Conservation (phyloP, 2,113 vertebrate genomes). For the Kryptolebias marmoratus region DNA sequence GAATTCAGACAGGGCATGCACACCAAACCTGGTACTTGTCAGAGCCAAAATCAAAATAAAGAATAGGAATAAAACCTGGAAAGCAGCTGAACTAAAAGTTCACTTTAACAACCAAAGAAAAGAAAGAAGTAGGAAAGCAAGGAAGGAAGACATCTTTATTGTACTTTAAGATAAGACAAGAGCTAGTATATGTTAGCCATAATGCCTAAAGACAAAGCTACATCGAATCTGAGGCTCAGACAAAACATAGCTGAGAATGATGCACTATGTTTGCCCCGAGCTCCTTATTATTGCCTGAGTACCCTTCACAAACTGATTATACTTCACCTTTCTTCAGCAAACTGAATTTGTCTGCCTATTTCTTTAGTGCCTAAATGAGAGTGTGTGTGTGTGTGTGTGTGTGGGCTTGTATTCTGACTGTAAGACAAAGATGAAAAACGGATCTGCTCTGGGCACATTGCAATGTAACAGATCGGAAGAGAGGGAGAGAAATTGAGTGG, state of each 20-base stretch:
- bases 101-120: neutral
- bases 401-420: constrained; percentile 17
- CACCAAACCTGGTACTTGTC: too few relatives aligned
- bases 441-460: constrained; percentile 35
- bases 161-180: constrained; percentile 49
- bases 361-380: constrained; percentile 8
- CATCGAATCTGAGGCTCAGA: constrained; percentile 49
- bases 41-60: neutral
- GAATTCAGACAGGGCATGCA: too few relatives aligned
- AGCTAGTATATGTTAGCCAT: constrained; percentile 39
- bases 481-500: constrained; percentile 31
- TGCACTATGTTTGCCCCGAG: constrained; percentile 49
- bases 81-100: neutral
- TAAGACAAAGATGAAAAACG: constrained; percentile 55
- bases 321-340: constrained; percentile 48
- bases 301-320: constrained; percentile 60
- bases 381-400: neutral
- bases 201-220: constrained; percentile 60
- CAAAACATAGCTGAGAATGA: constrained; percentile 55
- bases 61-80: neutral
- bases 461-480: constrained; percentile 32
- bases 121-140: neutral
- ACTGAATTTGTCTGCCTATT: constrained; percentile 51
- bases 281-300: constrained; percentile 62
- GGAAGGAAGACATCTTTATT: constrained; percentile 19